A percentile compares a stretch with the other conserved stretches of the same genome.
Evolutionary conservation across 2,888 invertebrate genomes (phyloP).

Genomic region (Glaucopsyche alexis): DNA sequence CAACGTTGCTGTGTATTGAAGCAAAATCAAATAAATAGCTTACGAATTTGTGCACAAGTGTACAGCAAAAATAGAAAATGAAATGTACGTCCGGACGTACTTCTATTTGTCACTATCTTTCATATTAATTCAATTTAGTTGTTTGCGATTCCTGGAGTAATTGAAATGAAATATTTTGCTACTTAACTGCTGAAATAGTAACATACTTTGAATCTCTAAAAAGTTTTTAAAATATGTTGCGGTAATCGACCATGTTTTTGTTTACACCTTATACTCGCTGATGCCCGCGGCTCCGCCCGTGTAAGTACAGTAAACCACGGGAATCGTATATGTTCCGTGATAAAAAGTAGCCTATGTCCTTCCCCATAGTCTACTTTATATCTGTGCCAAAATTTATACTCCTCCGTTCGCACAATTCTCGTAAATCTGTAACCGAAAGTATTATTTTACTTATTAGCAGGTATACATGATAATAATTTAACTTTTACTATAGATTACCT

Average conservation of each 20-base stretch:
- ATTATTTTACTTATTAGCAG: too few relatives aligned
- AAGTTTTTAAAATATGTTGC: background rate
- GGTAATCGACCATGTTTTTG: background rate
- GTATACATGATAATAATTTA: too few relatives aligned
- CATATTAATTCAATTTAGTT: conserved; percentile 23
- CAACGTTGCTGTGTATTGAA: background rate
- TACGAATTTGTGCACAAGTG: conserved; percentile 2
- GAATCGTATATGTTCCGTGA: too few relatives aligned
- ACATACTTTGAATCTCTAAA: background rate
- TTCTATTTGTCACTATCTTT: conserved; percentile 20
- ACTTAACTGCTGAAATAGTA: background rate
- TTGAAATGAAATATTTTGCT: background rate
- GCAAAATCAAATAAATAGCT: conserved; percentile 2
- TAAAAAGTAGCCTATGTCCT: too few relatives aligned
- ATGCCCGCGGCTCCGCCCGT: too few relatives aligned
- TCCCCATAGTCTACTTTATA: background rate
- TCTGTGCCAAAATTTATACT: too few relatives aligned
- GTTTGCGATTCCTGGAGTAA: conserved; percentile 12
- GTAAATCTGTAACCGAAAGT: too few relatives aligned
- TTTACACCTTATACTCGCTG: too few relatives aligned
- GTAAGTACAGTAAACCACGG: too few relatives aligned
- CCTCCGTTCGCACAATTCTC: too few relatives aligned
- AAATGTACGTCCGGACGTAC: conserved; percentile 14
- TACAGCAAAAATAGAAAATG: conserved; percentile 8
- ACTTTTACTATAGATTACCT: background rate